Percentiles rank a stretch among this genome's conserved stretches.
These are phyloP conservation scores for Callinectes sapidus DNA, from an alignment of 2,888 invertebrate genomes.

Conservation along the genomic window DNA sequence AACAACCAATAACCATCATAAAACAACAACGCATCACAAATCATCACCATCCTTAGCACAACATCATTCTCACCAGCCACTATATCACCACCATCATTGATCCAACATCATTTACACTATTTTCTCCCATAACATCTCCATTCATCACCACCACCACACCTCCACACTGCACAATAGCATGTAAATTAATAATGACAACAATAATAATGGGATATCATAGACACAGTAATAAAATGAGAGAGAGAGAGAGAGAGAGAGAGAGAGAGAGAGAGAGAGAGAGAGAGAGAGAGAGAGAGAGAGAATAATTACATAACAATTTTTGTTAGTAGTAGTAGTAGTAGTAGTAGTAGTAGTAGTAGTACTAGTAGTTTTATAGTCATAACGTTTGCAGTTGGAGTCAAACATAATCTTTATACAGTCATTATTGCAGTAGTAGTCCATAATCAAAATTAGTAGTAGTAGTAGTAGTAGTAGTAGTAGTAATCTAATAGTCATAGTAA, in stretches of 20 bases:
- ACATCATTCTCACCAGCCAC: neutral
- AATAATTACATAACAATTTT: neutral
- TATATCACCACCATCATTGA: too few species aligned
- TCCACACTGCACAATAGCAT: neutral
- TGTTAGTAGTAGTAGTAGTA: neutral
- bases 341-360: neutral
- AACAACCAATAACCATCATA: neutral
- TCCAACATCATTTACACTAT: too few species aligned
- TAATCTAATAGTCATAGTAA: too few species aligned
- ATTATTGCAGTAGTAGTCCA: neutral
- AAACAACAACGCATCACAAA: neutral
- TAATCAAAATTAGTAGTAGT: neutral
- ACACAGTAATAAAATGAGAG: conserved; percentile 18
- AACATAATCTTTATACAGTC: too few species aligned
- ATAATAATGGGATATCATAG: neutral
- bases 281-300: neutral
- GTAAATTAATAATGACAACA: neutral
- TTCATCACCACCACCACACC: neutral
- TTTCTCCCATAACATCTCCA: too few species aligned
- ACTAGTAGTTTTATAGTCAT: neutral
- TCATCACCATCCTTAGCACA: neutral
- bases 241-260: conserved; percentile 24
- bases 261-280: neutral
- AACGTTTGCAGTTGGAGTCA: too few species aligned
- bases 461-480: neutral